These are phyloP conservation scores for Falcaria lacertinaria DNA, from an alignment of 2,888 invertebrate genomes.

Conservation along the genomic window DNA sequence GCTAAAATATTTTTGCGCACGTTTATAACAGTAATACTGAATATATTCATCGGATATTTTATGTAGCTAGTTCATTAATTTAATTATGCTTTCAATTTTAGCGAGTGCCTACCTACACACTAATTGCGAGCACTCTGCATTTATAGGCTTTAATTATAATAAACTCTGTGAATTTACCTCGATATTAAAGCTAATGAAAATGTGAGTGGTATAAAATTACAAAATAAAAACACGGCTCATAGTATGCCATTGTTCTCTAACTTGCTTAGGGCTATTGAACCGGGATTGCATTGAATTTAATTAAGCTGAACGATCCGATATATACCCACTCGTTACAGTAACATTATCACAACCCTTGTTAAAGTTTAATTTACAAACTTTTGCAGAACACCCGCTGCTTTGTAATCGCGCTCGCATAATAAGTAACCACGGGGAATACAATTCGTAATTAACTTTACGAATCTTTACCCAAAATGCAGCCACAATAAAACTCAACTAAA, in stretches of 20 bases:
- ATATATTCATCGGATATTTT: no score
- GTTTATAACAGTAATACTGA: no score
- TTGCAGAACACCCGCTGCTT: conserved; percentile 3
- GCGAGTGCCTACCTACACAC: no score
- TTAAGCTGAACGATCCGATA: background rate
- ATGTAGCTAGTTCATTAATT: no score
- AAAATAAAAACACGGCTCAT: background rate
- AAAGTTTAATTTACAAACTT: conserved; percentile 7
- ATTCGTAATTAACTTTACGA: conserved; percentile 21
- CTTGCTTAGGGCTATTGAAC: background rate
- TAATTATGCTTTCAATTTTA: no score
- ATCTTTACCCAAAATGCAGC: no score
- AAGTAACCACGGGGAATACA: conserved; percentile 9
- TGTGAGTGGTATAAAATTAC: background rate
- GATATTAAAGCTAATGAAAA: background rate
- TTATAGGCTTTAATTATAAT: background rate
- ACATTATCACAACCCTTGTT: conserved; percentile 6
- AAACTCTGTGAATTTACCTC: background rate
- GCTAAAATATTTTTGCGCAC: no score
- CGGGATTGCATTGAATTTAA: background rate
- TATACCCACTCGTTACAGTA: background rate
- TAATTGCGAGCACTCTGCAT: background rate
- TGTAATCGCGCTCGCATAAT: conserved; percentile 7
- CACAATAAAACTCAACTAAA: no score
- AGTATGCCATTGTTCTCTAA: background rate